Evolutionary conservation across 2,797 vertebrate species (phyloP).

Genomic region (Acanthis flammea): DNA sequence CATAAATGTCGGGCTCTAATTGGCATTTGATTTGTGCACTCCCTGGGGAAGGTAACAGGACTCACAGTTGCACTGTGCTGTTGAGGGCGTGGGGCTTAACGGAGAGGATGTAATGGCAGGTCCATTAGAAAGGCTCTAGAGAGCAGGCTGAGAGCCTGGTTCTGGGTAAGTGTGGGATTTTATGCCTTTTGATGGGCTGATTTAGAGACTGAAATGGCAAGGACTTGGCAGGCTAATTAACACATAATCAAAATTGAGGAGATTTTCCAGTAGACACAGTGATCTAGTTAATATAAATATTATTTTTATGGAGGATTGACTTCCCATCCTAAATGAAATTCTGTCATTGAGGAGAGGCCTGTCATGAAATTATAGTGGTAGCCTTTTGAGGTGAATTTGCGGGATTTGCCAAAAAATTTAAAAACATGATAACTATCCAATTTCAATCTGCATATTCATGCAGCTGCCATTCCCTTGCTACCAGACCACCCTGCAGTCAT

Average conservation of each 20-base stretch:
- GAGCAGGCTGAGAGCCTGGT: neutral
- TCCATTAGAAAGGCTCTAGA: neutral
- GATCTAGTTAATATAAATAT: slow-evolving; percentile 42
- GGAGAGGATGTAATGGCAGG: neutral
- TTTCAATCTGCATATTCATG: slow-evolving; percentile 30
- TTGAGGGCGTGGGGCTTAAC: neutral
- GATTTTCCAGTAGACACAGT: slow-evolving; percentile 34
- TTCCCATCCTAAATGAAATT: slow-evolving; percentile 19
- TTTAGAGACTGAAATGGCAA: slow-evolving; percentile 51
- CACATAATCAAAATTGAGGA: slow-evolving; percentile 66
- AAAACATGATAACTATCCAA: neutral
- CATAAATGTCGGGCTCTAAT: neutral
- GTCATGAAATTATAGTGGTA: neutral
- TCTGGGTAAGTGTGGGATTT: slow-evolving; percentile 27
- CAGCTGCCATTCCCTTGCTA: neutral
- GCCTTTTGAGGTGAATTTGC: slow-evolving; percentile 36
- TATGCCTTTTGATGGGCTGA: slow-evolving; percentile 33
- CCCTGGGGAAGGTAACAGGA: neutral
- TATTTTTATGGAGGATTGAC: slow-evolving; percentile 21
- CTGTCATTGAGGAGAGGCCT: neutral
- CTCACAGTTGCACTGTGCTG: neutral
- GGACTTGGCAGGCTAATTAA: slow-evolving; percentile 59
- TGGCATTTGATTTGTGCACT: neutral
- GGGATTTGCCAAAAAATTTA: slow-evolving; percentile 12
- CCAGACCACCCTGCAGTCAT: neutral